Percentiles rank a stretch among this genome's conserved stretches.
Conservation (phyloP, 2,797 vertebrate genomes). For the Echiichthys vipera region DNA sequence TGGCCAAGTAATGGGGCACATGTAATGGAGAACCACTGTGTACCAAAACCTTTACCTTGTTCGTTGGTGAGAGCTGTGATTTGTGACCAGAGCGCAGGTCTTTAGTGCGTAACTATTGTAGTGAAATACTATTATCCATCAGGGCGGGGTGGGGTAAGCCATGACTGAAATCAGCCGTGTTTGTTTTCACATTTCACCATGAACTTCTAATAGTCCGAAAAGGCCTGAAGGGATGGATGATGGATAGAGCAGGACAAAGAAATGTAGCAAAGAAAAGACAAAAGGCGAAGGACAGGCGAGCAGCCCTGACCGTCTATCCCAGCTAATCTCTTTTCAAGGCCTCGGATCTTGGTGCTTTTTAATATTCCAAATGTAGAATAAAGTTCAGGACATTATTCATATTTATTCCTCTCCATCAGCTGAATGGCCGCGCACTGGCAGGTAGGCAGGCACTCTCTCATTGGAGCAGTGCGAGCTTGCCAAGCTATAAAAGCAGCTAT, state of each 20-base stretch:
- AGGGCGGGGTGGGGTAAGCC: conserved; percentile 12
- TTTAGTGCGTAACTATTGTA: conserved; percentile 8
- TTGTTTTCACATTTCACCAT: conserved; percentile 57
- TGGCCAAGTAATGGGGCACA: conserved; percentile 35
- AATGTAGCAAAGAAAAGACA: conserved; percentile 29
- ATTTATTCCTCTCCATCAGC: conserved; percentile 70
- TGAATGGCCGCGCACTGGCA: conserved; percentile 65
- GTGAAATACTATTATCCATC: conserved; percentile 15
- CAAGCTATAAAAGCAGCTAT: conserved; percentile 77
- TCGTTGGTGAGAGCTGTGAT: conserved; percentile 25
- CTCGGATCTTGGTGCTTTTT: conserved; percentile 33
- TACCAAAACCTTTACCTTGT: conserved; percentile 9
- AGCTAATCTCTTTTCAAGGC: conserved; percentile 57
- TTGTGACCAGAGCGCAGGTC: not conserved
- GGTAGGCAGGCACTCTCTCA: conserved; percentile 71
- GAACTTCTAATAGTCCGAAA: conserved; percentile 21
- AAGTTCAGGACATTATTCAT: conserved; percentile 66
- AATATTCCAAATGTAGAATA: conserved; percentile 66
- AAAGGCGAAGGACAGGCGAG: conserved; percentile 14
- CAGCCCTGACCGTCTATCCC: not conserved
- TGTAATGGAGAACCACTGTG: conserved; percentile 22
- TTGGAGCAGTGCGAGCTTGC: conserved; percentile 63
- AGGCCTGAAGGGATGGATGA: conserved; percentile 40
- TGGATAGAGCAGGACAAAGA: conserved; percentile 46
- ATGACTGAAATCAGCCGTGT: conserved; percentile 44